phyloP scores from a whole-genome alignment of 2,797 vertebrate genomes.

The Eurystomus glaucurus region DNA sequence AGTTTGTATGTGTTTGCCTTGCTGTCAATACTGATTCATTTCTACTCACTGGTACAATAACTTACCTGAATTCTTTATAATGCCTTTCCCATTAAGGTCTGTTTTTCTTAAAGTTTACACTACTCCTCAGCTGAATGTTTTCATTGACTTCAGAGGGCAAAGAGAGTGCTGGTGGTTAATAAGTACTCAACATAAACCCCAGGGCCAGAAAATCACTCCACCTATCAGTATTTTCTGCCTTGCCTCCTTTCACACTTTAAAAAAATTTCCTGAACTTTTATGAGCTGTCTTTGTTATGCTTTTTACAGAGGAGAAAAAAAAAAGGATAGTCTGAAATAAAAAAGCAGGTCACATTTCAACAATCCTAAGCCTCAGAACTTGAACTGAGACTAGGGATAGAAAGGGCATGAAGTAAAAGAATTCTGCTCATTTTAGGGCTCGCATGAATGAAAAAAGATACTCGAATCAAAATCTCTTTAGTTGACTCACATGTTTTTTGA shows the following conservation, averaged over 20 bases:
- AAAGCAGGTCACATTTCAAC: background rate
- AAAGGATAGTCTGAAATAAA: background rate
- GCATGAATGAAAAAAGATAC: background rate
- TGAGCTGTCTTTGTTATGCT: background rate
- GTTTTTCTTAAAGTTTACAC: background rate
- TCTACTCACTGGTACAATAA: background rate
- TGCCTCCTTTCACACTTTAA: background rate
- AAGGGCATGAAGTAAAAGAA: background rate
- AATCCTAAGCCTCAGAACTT: background rate
- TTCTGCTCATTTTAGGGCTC: background rate
- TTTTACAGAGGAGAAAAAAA: background rate
- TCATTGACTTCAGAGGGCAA: background rate
- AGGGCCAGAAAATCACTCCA: constrained; percentile 19
- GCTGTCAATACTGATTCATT: background rate
- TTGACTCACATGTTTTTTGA: background rate
- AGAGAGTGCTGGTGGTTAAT: background rate
- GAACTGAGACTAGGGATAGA: background rate
- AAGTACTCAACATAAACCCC: background rate
- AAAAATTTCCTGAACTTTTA: background rate
- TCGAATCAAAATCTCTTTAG: background rate
- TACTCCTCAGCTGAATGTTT: background rate
- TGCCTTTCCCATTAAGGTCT: background rate
- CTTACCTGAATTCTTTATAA: background rate
- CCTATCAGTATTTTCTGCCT: background rate
- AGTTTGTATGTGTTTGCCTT: background rate